These are phyloP conservation scores for Condylura cristata DNA, from an alignment of 2,113 vertebrate genomes.

Conservation along the genomic window DNA sequence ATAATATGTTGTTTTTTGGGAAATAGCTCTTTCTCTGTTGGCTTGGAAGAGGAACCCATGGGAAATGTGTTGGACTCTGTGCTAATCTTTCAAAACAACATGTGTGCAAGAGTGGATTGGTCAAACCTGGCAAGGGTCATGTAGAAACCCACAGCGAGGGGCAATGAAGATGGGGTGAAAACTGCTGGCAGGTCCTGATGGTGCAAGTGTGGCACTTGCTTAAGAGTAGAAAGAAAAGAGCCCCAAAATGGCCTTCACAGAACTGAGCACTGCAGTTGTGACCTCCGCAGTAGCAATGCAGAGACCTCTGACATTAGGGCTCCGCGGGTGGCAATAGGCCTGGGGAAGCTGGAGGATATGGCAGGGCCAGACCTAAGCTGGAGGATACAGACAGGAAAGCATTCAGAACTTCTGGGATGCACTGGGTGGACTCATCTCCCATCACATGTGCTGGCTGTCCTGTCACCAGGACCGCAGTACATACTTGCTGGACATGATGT, in stretches of 20 bases:
- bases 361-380: not conserved
- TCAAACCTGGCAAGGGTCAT: not conserved
- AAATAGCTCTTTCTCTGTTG: conserved; percentile 66
- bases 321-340: not conserved
- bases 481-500: not conserved
- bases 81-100: conserved; percentile 72
- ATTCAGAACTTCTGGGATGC: not conserved
- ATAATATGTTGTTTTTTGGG: conserved; percentile 69
- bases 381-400: not conserved
- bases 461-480: not conserved
- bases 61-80: conserved; percentile 68
- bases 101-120: conserved; percentile 48
- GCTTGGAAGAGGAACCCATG: conserved; percentile 63
- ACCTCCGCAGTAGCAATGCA: not conserved
- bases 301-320: not conserved
- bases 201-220: not conserved
- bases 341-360: no score
- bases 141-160: not conserved
- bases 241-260: not conserved
- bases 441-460: not conserved
- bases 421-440: not conserved
- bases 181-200: not conserved
- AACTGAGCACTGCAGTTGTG: not conserved
- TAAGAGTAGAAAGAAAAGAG: not conserved
- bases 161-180: not conserved